Evolutionary conservation across 2,888 invertebrate species (phyloP), one percentile per base, ranked within the genome.

Genomic region (Resseliella maxima): DNA sequence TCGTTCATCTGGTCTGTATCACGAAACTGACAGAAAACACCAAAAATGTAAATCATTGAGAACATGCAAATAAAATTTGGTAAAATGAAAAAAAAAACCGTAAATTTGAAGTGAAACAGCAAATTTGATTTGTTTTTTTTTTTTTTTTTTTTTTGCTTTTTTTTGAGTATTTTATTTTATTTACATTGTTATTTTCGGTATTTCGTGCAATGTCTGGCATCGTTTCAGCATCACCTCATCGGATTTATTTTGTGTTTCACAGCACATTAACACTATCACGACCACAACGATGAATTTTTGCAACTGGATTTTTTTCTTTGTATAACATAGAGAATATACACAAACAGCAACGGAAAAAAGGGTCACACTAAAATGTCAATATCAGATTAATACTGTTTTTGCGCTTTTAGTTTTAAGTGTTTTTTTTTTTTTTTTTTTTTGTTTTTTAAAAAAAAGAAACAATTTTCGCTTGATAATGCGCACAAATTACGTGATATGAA

Each of bases 341-440:
- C 24, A 24, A 27, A 3, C 5, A 59, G 12, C 21, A 59, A 2
- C 31, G 6, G 24, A 18, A 72, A 72, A 31, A 72, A 72, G 31
- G 72, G 72, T 72, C 72, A 72, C 31, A 72, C 0, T 31, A 72
- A 59, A 59, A 72, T 72, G 72, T 72, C 72, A 72, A 72, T 72
- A 72, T 72, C 31, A 72, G 72, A 72, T 72, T 35, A 31, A 72
- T 31, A 72, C 31, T n/a, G n/a, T 24, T 59, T 2, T 50, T 18
- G 50, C 15, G 21, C 15, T 18, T 50, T 59, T 5, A 24, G 27
- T 59, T 59, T 59, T 59, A 59, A 59, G 2, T 27, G 24, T 3
- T 27, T 24, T 3, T 50, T 21, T 24, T 3, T 2, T 27, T n/a
- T 59, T 27, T 59, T 5, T 24, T 27, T n/a, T 5, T 59, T 59